These are phyloP conservation scores for Grammomys surdaster DNA, from an alignment of 2,113 vertebrate genomes.

Conservation along the genomic window DNA sequence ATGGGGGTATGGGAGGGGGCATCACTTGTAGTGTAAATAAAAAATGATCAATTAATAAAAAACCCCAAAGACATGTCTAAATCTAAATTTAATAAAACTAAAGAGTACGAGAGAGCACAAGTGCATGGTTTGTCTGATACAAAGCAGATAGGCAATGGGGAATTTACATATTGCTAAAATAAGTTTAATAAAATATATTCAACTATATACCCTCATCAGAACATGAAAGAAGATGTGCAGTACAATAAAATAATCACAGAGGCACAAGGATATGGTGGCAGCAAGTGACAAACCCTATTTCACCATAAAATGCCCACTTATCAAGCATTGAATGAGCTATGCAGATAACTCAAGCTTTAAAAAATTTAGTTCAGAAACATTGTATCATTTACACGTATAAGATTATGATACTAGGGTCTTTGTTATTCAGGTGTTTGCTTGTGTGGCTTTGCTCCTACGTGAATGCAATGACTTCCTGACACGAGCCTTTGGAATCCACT, in stretches of 20 bases:
- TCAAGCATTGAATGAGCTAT: neutral
- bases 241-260: neutral
- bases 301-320: neutral
- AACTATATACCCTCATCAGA: neutral
- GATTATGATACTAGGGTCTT: neutral
- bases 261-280: neutral
- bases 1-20: no score
- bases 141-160: neutral
- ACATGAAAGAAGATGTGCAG: neutral
- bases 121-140: neutral
- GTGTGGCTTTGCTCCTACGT: neutral
- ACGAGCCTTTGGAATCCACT: neutral
- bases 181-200: neutral
- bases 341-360: neutral
- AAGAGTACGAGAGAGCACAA: neutral
- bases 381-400: neutral
- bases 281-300: neutral
- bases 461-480: neutral
- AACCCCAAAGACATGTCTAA: neutral
- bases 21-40: no score
- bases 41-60: no score
- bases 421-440: neutral
- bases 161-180: constrained; percentile 11
- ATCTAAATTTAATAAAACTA: neutral
- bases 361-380: neutral